Conservation (phyloP, 2,888 invertebrate genomes). For the Cetonia aurata region DNA sequence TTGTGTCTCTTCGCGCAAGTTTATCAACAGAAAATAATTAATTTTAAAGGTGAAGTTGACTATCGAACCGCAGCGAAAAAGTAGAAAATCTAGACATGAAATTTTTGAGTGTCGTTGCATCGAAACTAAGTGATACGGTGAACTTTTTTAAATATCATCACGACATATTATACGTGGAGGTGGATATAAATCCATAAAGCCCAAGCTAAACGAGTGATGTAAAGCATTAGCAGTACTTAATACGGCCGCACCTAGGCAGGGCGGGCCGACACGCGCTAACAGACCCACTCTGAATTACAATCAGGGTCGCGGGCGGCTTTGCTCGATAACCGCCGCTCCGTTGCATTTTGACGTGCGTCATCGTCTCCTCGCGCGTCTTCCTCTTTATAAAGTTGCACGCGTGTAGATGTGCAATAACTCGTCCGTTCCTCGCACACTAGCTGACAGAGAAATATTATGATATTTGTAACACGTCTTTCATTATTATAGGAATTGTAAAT, state of each 20-base stretch:
- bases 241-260: constrained; percentile 60
- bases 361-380: constrained; percentile 54
- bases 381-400: constrained; percentile 46
- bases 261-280: constrained; percentile 63
- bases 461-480: too few relatives aligned
- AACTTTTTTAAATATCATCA: constrained; percentile 44
- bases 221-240: constrained; percentile 50
- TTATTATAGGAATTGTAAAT: too few relatives aligned
- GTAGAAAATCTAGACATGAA: too few relatives aligned
- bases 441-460: too few relatives aligned
- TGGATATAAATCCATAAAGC: constrained; percentile 48
- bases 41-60: too few relatives aligned
- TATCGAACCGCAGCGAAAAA: too few relatives aligned
- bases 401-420: neutral
- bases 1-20: too few relatives aligned
- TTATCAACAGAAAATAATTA: too few relatives aligned
- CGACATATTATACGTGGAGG: constrained; percentile 45
- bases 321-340: constrained; percentile 31
- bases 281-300: constrained; percentile 61
- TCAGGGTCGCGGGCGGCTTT: constrained; percentile 60
- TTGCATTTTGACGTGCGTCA: constrained; percentile 54
- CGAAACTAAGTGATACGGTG: constrained; percentile 28
- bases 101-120: constrained; percentile 9
- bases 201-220: constrained; percentile 46
- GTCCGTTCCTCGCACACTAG: neutral